A percentile compares a stretch with the other conserved stretches of the same genome.
phyloP scores from a whole-genome alignment of 2,888 invertebrate genomes.

The Plusia festucae region DNA sequence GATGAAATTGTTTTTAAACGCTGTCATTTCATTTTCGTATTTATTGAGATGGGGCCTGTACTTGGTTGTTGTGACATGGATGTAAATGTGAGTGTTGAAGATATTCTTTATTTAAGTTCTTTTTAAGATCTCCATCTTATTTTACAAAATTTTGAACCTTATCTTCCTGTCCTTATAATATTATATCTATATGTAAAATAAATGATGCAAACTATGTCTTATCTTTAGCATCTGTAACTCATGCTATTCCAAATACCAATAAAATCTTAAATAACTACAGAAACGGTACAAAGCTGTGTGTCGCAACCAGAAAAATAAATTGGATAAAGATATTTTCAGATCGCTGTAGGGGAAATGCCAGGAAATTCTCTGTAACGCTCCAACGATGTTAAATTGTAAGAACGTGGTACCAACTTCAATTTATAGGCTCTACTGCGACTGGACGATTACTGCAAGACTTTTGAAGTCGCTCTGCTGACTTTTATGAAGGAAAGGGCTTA shows the following conservation, averaged over 20 bases:
- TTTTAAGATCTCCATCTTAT: no score
- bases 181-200: no score
- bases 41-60: not conserved
- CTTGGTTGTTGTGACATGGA: no score
- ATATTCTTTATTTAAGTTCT: no score
- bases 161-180: no score
- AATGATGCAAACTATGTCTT: no score
- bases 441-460: constrained; percentile 57
- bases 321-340: constrained; percentile 80
- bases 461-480: constrained; percentile 46
- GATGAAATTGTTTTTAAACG: constrained; percentile 6
- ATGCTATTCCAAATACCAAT: not conserved
- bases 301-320: constrained; percentile 64
- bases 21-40: not conserved
- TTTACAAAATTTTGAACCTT: no score
- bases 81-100: no score
- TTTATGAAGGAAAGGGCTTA: constrained; percentile 50
- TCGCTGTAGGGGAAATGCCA: constrained; percentile 60
- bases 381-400: constrained; percentile 64
- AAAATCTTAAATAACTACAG: constrained; percentile 9
- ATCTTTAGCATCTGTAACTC: no score
- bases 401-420: constrained; percentile 58
- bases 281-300: constrained; percentile 19
- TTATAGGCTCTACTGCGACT: constrained; percentile 55
- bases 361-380: constrained; percentile 63